phyloP scores from a whole-genome alignment of 2,797 vertebrate species.

The Hydrophis major region DNA sequence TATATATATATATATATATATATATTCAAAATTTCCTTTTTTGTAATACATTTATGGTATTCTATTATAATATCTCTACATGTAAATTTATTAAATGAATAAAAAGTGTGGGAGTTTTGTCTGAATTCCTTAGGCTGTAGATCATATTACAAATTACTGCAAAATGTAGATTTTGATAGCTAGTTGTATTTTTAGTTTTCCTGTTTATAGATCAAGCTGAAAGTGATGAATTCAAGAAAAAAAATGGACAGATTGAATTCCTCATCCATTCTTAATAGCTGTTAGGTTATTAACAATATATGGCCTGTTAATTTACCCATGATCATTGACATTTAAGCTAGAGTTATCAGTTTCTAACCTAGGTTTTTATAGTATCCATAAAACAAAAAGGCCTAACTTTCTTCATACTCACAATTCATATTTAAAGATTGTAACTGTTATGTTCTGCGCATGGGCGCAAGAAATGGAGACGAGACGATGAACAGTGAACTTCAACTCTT shows the following conservation, averaged over 20 bases:
- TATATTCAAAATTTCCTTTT: too few relatives aligned
- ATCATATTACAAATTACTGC: background rate
- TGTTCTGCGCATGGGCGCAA: too few relatives aligned
- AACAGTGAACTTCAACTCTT: too few relatives aligned
- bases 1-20: too few relatives aligned
- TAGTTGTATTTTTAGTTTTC: background rate
- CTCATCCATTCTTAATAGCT: background rate
- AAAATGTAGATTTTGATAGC: background rate
- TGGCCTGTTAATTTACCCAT: background rate
- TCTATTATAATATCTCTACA: background rate
- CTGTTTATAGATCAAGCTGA: background rate
- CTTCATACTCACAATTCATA: background rate
- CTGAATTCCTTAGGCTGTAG: background rate
- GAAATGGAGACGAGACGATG: too few relatives aligned
- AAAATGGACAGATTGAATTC: background rate
- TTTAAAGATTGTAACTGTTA: background rate
- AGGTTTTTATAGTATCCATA: background rate
- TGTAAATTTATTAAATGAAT: background rate
- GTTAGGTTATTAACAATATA: background rate
- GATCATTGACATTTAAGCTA: background rate
- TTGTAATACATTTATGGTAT: background rate
- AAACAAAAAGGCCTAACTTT: background rate
- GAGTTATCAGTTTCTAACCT: background rate
- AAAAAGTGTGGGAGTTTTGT: background rate
- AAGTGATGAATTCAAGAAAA: background rate